These are phyloP conservation scores for Nothura maculosa DNA, from an alignment of 2,797 vertebrate species.

Conservation along the genomic window DNA sequence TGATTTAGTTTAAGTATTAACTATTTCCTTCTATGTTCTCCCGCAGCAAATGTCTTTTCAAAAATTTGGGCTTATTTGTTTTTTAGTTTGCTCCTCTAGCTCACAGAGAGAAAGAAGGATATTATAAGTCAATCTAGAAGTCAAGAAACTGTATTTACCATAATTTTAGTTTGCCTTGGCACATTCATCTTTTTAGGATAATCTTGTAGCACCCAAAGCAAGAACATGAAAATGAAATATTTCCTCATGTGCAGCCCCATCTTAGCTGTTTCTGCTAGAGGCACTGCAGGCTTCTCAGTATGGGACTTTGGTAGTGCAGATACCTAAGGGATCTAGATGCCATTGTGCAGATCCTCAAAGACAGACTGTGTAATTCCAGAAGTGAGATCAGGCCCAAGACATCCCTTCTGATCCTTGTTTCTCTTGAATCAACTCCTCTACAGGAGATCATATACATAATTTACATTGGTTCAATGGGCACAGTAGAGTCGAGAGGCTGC, in stretches of 20 bases:
- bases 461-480: not conserved
- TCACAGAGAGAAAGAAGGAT: not conserved
- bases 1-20: not conserved
- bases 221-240: not conserved
- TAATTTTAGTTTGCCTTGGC: not conserved
- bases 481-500: not conserved
- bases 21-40: not conserved
- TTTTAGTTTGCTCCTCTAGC: not conserved
- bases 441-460: not conserved
- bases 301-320: rapidly evolving
- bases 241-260: not conserved
- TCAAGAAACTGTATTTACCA: not conserved
- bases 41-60: not conserved
- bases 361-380: rapidly evolving
- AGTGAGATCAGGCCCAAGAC: not conserved
- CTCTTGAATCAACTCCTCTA: not conserved
- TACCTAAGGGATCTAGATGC: not conserved
- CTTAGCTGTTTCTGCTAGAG: not conserved
- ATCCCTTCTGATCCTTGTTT: not conserved
- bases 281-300: not conserved
- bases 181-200: not conserved
- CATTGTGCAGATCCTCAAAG: rapidly evolving
- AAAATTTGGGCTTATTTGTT: not conserved
- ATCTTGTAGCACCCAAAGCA: not conserved
- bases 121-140: not conserved